A percentile compares a stretch with the other conserved stretches of the same genome.
phyloP scores from a whole-genome alignment of 2,888 invertebrate genomes.

The Drosophila imparisetae region DNA sequence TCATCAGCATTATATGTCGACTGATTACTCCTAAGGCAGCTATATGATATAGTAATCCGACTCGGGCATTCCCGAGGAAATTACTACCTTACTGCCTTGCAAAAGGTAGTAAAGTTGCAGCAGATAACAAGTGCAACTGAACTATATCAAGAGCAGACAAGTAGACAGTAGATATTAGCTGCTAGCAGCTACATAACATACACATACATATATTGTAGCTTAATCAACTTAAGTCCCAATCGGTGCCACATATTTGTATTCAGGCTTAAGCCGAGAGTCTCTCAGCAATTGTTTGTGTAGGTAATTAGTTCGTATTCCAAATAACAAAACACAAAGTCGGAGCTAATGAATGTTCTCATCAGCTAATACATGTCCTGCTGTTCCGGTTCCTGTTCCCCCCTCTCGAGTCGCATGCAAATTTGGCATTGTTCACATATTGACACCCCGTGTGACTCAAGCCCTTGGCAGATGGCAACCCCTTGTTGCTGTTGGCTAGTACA shows the following conservation, averaged over 20 bases:
- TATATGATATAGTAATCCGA: background rate
- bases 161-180: too few species aligned
- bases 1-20: background rate
- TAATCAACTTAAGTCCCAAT: background rate
- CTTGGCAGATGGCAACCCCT: constrained; percentile 7
- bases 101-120: background rate
- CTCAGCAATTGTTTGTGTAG: constrained; percentile 27
- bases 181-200: too few species aligned
- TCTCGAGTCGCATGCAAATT: constrained; percentile 53
- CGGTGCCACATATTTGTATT: background rate
- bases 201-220: too few species aligned
- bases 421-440: constrained; percentile 57
- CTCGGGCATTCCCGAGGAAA: too few species aligned
- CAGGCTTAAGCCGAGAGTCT: constrained; percentile 1
- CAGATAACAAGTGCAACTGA: too few species aligned
- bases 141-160: too few species aligned
- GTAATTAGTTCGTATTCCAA: constrained; percentile 36
- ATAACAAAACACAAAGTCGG: constrained; percentile 37
- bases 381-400: background rate
- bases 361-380: constrained; percentile 4
- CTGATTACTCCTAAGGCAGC: background rate
- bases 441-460: constrained; percentile 35
- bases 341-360: constrained; percentile 54
- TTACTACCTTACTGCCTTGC: background rate
- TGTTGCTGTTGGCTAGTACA: constrained; percentile 27